Conservation (phyloP, 1,140 invertebrate species). For the Trissolcus basalis region DNA sequence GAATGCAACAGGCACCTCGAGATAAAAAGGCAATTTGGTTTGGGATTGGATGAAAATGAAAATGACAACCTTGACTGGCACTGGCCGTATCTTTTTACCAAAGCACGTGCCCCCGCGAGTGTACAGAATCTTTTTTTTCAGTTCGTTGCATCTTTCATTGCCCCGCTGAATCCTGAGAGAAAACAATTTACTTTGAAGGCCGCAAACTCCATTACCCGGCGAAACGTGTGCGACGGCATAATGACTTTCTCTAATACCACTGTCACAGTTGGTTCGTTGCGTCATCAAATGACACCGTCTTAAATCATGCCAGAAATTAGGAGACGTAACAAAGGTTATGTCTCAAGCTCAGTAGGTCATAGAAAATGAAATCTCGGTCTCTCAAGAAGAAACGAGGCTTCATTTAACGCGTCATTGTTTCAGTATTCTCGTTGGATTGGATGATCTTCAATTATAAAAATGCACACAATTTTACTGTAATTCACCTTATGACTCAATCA, state of each 20-base stretch:
- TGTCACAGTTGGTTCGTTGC: slow-evolving; percentile 64
- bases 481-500: too few species aligned
- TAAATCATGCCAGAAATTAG: slow-evolving; percentile 62
- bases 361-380: slow-evolving; percentile 58
- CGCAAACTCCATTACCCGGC: slow-evolving; percentile 73
- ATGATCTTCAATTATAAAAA: background rate
- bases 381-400: slow-evolving; percentile 13
- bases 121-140: slow-evolving; percentile 15
- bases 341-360: slow-evolving; percentile 75
- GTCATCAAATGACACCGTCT: slow-evolving; percentile 68
- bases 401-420: slow-evolving; percentile 28
- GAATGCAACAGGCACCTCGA: too few species aligned
- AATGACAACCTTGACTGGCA: slow-evolving; percentile 46
- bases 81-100: slow-evolving; percentile 27
- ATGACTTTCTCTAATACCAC: slow-evolving; percentile 73
- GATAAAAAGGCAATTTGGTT: background rate
- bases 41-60: slow-evolving; percentile 54
- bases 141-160: slow-evolving; percentile 37
- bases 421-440: slow-evolving; percentile 21
- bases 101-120: slow-evolving; percentile 49
- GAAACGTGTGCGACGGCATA: slow-evolving; percentile 70
- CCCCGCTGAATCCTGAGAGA: slow-evolving; percentile 62
- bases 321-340: slow-evolving; percentile 71
- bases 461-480: too few species aligned
- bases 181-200: slow-evolving; percentile 77